Evolutionary conservation across 2,888 invertebrate genomes (phyloP).

Genomic region (Scelioninae gen. 2): DNA sequence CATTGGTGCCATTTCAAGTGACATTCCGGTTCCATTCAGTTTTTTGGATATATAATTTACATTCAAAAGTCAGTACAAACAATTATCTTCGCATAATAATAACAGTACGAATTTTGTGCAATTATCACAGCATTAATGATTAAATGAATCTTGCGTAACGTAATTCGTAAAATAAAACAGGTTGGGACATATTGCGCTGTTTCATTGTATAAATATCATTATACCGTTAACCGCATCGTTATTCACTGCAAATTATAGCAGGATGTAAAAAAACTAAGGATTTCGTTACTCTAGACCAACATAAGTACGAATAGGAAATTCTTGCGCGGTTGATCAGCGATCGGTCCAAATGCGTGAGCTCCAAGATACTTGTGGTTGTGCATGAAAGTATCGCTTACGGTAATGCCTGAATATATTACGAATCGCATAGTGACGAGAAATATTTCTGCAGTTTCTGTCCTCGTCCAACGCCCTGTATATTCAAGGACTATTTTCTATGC

Average conservation of each 20-base stretch:
- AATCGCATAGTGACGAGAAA: constrained; percentile 50
- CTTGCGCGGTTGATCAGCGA: constrained; percentile 51
- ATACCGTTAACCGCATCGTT: constrained; percentile 53
- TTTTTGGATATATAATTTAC: no score
- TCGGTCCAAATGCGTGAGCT: constrained; percentile 48
- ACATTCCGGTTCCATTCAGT: no score
- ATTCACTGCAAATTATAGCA: constrained; percentile 55
- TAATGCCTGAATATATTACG: constrained; percentile 60
- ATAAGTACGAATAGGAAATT: constrained; percentile 50
- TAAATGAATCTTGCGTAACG: no score
- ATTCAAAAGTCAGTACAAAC: no score
- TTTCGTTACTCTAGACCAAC: constrained; percentile 43
- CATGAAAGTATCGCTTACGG: constrained; percentile 59
- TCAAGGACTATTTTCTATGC: constrained; percentile 57
- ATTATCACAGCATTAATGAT: no score
- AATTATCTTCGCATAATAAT: no score
- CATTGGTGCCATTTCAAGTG: no score
- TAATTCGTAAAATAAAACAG: no score
- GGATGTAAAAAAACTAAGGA: constrained; percentile 38
- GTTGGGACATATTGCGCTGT: constrained; percentile 33
- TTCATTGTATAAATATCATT: constrained; percentile 50
- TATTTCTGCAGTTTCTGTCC: constrained; percentile 53
- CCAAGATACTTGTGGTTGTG: constrained; percentile 46
- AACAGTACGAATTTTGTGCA: no score
- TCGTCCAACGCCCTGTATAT: constrained; percentile 57